These are phyloP conservation scores for Tragelaphus scriptus DNA, from an alignment of 2,113 vertebrate genomes.

Conservation along the genomic window DNA sequence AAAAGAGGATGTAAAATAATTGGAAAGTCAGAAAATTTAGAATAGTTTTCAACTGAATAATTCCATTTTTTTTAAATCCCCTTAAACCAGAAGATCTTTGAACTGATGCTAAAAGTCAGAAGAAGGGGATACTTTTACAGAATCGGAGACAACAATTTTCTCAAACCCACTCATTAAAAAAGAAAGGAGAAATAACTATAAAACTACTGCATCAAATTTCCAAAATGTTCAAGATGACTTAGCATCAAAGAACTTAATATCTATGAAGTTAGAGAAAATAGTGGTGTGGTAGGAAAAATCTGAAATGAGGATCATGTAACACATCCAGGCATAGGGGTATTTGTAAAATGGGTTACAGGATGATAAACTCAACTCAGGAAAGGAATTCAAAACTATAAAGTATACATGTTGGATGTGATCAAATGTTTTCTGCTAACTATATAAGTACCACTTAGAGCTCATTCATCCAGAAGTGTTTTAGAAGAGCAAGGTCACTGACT, in stretches of 20 bases:
- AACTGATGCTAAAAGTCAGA: neutral
- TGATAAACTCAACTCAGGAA: neutral
- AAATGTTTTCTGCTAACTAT: neutral
- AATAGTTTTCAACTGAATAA: neutral
- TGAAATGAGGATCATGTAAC: neutral
- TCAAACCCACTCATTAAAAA: constrained; percentile 1
- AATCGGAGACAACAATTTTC: neutral
- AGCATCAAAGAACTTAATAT: neutral
- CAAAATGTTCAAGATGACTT: neutral
- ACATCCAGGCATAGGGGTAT: rapidly evolving
- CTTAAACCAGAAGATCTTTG: neutral
- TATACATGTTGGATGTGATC: neutral
- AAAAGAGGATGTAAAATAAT: neutral
- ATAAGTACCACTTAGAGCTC: neutral
- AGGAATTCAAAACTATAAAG: neutral
- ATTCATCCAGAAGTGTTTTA: neutral
- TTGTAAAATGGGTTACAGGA: neutral
- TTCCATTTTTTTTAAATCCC: neutral
- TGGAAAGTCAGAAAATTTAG: neutral
- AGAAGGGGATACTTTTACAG: neutral
- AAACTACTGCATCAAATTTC: neutral
- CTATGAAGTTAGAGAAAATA: neutral
- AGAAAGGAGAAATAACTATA: neutral
- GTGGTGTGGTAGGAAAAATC: neutral
- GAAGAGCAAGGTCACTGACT: neutral